Percentiles rank a stretch among this genome's conserved stretches.
Evolutionary conservation across 2,797 vertebrate species (phyloP).

Genomic region (Onychomys leucogaster): DNA sequence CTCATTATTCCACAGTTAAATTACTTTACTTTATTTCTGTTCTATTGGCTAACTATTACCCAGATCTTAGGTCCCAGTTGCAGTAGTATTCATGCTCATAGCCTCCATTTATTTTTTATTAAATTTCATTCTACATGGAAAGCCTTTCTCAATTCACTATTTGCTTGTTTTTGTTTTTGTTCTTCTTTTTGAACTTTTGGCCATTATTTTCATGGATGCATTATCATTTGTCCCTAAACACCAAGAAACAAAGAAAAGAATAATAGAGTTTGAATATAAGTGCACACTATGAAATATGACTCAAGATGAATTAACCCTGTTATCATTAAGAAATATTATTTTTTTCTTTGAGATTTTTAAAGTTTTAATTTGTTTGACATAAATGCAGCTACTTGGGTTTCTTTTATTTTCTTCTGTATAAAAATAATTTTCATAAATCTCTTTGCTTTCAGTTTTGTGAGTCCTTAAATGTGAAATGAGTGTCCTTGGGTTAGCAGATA

Average conservation of each 20-base stretch:
- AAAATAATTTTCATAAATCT: background rate
- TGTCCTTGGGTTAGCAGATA: background rate
- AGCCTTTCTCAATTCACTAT: background rate
- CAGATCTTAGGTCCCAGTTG: background rate
- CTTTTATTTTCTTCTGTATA: background rate
- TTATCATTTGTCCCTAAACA: background rate
- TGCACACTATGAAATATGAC: background rate
- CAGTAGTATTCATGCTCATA: background rate
- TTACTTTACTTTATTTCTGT: background rate
- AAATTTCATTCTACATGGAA: conserved; percentile 1
- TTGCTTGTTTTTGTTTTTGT: background rate
- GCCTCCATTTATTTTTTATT: background rate
- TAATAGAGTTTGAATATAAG: background rate
- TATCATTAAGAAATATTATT: too few species aligned
- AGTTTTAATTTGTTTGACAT: background rate
- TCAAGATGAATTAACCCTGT: background rate
- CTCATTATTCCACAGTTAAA: background rate
- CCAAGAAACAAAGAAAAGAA: background rate
- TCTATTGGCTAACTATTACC: background rate
- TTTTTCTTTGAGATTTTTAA: background rate
- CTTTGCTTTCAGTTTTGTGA: background rate
- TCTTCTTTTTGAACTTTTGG: background rate
- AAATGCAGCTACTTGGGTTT: background rate
- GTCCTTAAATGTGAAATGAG: background rate
- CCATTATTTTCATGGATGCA: background rate